A percentile compares a stretch with the other conserved stretches of the same genome.
phyloP scores from a whole-genome alignment of 30 jellyfish, hydroid and myxozoan genomes.

The Phacellophora camtschatica region DNA sequence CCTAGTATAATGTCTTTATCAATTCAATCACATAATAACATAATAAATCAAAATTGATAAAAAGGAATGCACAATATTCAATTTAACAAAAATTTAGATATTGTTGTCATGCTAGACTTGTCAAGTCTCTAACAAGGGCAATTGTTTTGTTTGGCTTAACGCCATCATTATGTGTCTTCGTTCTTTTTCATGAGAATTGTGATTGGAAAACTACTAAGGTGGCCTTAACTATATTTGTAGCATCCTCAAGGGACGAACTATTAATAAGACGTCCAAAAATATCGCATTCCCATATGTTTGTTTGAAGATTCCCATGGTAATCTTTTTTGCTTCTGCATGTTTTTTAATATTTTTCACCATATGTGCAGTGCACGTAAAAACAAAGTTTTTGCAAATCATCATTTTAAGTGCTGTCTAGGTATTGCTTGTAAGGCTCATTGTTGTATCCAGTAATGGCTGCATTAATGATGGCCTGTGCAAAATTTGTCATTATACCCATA shows the following conservation, averaged over 20 bases:
- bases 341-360: neutral
- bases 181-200: too few relatives aligned
- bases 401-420: neutral
- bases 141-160: too few relatives aligned
- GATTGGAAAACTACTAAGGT: neutral
- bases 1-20: too few relatives aligned
- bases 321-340: neutral
- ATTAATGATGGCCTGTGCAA: neutral
- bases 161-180: too few relatives aligned
- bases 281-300: neutral
- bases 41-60: too few relatives aligned
- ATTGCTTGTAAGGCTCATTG: neutral
- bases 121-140: too few relatives aligned
- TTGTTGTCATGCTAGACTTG: too few relatives aligned
- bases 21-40: too few relatives aligned
- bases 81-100: too few relatives aligned
- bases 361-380: neutral
- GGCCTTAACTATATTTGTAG: neutral
- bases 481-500: neutral
- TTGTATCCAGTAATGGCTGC: neutral
- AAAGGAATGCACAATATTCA: too few relatives aligned
- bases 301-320: neutral
- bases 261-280: neutral
- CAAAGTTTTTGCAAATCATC: neutral
- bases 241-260: neutral